Evolutionary conservation across 2,888 invertebrate genomes (phyloP).

Genomic region (Clusia tigrina): DNA sequence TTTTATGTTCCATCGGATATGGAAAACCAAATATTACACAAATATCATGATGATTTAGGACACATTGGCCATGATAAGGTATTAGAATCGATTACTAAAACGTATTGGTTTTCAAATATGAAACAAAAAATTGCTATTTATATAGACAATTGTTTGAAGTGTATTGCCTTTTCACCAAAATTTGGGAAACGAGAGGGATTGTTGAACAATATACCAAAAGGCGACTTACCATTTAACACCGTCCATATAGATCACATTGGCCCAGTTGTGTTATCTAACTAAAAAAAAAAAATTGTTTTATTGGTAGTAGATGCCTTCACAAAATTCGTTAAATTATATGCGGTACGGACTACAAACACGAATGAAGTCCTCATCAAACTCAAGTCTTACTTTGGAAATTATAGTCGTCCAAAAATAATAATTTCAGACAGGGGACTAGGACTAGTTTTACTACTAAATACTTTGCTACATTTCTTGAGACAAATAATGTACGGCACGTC

Average conservation of each 20-base stretch:
- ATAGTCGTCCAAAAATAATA: constrained; percentile 9
- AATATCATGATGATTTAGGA: constrained; percentile 18
- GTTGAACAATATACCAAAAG: constrained; percentile 13
- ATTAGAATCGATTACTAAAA: not conserved
- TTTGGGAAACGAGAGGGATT: not conserved
- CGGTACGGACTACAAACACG: constrained; percentile 12
- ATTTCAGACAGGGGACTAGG: constrained; percentile 13
- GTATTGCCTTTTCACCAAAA: constrained; percentile 5
- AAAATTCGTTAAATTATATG: constrained; percentile 34
- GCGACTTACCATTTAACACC: constrained; percentile 7
- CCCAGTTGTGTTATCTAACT: not conserved
- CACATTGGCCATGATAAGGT: constrained; percentile 16
- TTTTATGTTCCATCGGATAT: constrained; percentile 13
- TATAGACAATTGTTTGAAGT: not conserved
- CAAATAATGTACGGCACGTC: constrained; percentile 6
- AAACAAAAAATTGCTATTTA: constrained; percentile 7
- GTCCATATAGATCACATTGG: constrained; percentile 58
- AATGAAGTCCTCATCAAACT: constrained; percentile 9
- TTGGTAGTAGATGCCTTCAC: constrained; percentile 17
- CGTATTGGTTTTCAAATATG: constrained; percentile 17
- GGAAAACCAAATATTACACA: constrained; percentile 9
- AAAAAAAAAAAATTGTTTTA: constrained; percentile 22
- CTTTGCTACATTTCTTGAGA: not conserved
- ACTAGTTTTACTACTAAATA: constrained; percentile 9
- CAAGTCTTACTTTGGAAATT: constrained; percentile 16